These are phyloP conservation scores for Meteorus sp. DNA, from an alignment of 1,140 invertebrate genomes.

Conservation along the genomic window DNA sequence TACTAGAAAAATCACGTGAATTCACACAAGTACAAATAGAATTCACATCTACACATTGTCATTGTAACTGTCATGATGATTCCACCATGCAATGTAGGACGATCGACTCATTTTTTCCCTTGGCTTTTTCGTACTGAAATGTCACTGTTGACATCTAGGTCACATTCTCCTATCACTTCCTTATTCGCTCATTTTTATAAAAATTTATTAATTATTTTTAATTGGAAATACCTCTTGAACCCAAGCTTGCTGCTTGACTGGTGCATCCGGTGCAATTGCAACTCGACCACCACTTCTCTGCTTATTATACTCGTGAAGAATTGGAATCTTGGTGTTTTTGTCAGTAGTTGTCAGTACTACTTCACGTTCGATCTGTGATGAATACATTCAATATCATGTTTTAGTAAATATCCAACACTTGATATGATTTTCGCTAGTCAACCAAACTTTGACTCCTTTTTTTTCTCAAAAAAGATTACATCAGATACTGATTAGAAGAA, in stretches of 20 bases:
- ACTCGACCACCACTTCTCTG: slow-evolving; percentile 62
- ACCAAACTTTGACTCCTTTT: no score
- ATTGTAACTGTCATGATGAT: slow-evolving; percentile 4
- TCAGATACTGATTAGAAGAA: no score
- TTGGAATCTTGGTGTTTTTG: slow-evolving; percentile 75
- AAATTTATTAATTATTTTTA: background rate
- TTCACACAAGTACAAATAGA: no score
- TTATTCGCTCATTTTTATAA: no score
- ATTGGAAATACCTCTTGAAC: slow-evolving; percentile 59
- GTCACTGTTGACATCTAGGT: background rate
- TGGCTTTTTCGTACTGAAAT: background rate
- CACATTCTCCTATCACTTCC: background rate
- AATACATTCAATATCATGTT: slow-evolving; percentile 14
- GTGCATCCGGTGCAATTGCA: slow-evolving; percentile 72
- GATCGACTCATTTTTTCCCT: background rate
- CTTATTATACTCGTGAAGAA: slow-evolving; percentile 72
- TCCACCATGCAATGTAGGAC: background rate
- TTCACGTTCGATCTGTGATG: slow-evolving; percentile 72
- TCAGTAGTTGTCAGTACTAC: slow-evolving; percentile 70
- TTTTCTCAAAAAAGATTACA: no score
- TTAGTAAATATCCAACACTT: background rate
- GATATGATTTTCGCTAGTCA: no score
- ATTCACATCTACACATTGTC: no score
- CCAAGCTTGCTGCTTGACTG: slow-evolving; percentile 68
- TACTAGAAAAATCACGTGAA: no score